Base-by-base conservation (phyloP, 2,888 invertebrate genomes). In the Neoaliturus tenellus region DNA sequence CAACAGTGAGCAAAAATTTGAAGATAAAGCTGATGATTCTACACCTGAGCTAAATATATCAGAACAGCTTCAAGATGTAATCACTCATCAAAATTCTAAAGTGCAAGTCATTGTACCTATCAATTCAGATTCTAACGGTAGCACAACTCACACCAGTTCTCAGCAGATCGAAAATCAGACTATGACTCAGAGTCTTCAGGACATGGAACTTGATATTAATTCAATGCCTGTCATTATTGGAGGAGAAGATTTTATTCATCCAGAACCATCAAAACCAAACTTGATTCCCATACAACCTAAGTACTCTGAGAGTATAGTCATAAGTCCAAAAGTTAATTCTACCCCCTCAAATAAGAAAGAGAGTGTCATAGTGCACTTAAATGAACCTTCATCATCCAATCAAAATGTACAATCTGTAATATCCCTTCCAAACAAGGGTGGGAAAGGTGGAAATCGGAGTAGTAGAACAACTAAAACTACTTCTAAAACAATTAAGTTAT, bases 211-310 rank as follows among this genome's bases (percentile, higher is more conserved):
- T 86, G 95, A 96, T 89, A 95, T 95, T 44, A 94, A 94, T 89
- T 95, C 95, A 0, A 95, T 95, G 94, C 95, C 95, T 0, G 94
- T 95, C 85, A 94, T 95, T 3, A 89, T 95, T 58, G 94, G 94
- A 41, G 95, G 94, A 41, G 95, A 95, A 87, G 95, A 95, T 87
- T 83, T 87, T 20, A 84, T 85, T n/a, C 85, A 62, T 10, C 35
- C 31, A 35, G 82, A 73, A 51, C 48, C 25, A 73, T 55, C 82
- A 0, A 82, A 82, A 73, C 67, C 28, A 31, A 23, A 31, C 35
- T 35, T 55, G 51, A 31, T 78, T 6, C 55, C 51, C 20, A 78
- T 78, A n/a, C 55, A 78, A 23, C 78, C 78, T 12, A 78, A 78
- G 14, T 78, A 78, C 23, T 33, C 78, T 8, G 78, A 78, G 35